Base-by-base conservation (phyloP, 2,797 vertebrate genomes). In the Pyrocephalus nanus region DNA sequence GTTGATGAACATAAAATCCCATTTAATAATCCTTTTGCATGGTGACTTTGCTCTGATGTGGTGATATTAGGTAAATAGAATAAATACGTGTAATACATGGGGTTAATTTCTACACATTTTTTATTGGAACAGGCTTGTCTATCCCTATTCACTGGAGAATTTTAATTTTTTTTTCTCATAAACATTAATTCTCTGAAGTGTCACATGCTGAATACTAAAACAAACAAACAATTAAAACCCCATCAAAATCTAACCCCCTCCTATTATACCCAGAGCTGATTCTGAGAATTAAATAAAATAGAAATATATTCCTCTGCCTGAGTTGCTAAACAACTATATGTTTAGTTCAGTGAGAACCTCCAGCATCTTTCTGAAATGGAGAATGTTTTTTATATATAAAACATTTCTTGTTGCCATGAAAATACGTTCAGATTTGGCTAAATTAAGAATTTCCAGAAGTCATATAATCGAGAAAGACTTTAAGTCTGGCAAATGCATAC, bases 401-500 rank as follows among this genome's bases (percentile, higher is more conserved):
- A 40, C 21, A 53, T 73, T 40, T 5, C 13, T 54, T 42, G n/a
- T 23, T 60, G 20, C 12, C 14, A 9, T 16, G 32, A 25, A 74
- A 45, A 62, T 45, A 30, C 8, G 6, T 42, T 75, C 29, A 11
- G 6, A 36, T 69, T 81, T 53, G 11, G 10, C 20, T 29, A 47
- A 66, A 67, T 20, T 12, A 47, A 15, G 3, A 47, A 23, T 60
- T 76, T 73, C 21, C 34, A n/a, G 32, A 62, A 27, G 27, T 5
- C 25, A 40, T 26, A 8, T 5, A 15, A 51, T 36, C 7, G 34
- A 34, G 40, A 47, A 32, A 69, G 19, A 21, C 13, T 27, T 10
- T 42, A 29, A 47, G 2, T 76, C 55, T 40, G 6, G 12, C 9
- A 64, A 69, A 55, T 19, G 4, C 2, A 6, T 0, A 0, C 11